A percentile compares a stretch with the other conserved stretches of the same genome.
Conservation (phyloP, 2,797 vertebrate species). For the Peromyscus eremicus region DNA sequence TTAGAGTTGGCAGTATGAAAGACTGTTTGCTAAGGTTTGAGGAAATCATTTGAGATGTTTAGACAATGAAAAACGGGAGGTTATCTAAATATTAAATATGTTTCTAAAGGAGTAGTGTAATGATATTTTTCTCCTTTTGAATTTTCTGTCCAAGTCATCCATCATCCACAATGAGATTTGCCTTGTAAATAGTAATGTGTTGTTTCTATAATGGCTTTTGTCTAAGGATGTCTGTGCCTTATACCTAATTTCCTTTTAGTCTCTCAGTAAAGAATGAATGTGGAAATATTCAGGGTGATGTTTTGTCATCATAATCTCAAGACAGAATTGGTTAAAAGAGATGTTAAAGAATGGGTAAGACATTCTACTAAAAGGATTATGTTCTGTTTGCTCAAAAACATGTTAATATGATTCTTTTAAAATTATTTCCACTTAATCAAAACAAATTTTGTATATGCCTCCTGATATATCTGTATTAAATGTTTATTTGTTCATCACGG, state of each 20-base stretch:
- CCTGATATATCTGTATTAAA: neutral
- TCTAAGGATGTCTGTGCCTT: neutral
- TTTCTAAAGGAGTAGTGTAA: constrained; percentile 36
- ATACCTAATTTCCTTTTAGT: neutral
- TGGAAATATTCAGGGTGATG: neutral
- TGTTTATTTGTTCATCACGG: neutral
- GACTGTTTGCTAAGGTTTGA: constrained; percentile 68
- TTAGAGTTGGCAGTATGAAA: constrained; percentile 71
- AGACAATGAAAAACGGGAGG: constrained; percentile 45
- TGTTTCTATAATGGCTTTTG: constrained; percentile 47
- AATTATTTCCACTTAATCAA: neutral
- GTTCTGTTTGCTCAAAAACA: neutral
- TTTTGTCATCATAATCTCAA: constrained; percentile 15
- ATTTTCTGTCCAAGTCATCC: neutral
- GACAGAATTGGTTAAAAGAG: constrained; percentile 14
- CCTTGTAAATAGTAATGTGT: neutral
- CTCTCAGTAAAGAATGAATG: neutral
- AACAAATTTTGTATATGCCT: neutral
- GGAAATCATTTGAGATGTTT: constrained; percentile 60
- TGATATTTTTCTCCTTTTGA: constrained; percentile 27
- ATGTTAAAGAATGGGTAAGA: neutral
- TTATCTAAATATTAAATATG: constrained; percentile 55
- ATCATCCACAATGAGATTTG: constrained; percentile 46
- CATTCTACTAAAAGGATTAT: neutral
- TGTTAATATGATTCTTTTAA: neutral